Evolutionary conservation across 2,888 invertebrate genomes (phyloP), one percentile per base, ranked within the genome.

Genomic region (Cephus rjabovi): DNA sequence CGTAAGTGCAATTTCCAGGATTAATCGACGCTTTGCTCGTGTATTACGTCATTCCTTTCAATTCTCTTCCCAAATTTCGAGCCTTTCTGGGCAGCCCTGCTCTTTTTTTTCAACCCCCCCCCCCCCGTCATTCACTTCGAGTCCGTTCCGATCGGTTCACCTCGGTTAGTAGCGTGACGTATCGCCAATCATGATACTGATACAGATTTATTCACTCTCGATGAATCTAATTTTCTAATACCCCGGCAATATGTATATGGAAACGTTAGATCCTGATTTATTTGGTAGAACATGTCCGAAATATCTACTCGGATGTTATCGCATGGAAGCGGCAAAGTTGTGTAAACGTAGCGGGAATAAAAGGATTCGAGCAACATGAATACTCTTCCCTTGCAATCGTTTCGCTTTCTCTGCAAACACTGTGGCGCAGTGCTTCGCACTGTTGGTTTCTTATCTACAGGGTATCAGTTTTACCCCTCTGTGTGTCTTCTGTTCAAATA

Each of bases 401-500:
- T 31, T 70, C 74, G 76, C 76, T 75, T 82, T 40, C 40, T 40
- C 40, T 40, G 40, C 40, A 40, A 40, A 40, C 40, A 40, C 15
- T 40, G 15, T 40, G 15, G 40, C 40, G 15, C 40, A 40, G 15
- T 4, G 40, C 40, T 40, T 15, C 40, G 40, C 40, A 6, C 40
- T 40, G 40, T 40, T 15, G 4, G 15, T 40, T 40, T 6, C 6
- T 40, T 40, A 78, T 76, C 80, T 78, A 37, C 75, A 76, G 79
- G 80, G 76, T 81, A 83, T 83, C 79, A 81, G 81, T 83, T 82
- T 40, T 40, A 15, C 76, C 76, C 77, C 78, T 79, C 77, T 74
- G 33, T 71, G 76, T 81, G 77, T 81, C 81, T 82, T 77, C 78
- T 77, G 77, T 74, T 82, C 79, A 82, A 82, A 82, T 77, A 83